Percentiles rank a stretch among this genome's conserved stretches.
Evolutionary conservation across 2,888 invertebrate genomes (phyloP).

Genomic region (Cosmorhoe ocellata): DNA sequence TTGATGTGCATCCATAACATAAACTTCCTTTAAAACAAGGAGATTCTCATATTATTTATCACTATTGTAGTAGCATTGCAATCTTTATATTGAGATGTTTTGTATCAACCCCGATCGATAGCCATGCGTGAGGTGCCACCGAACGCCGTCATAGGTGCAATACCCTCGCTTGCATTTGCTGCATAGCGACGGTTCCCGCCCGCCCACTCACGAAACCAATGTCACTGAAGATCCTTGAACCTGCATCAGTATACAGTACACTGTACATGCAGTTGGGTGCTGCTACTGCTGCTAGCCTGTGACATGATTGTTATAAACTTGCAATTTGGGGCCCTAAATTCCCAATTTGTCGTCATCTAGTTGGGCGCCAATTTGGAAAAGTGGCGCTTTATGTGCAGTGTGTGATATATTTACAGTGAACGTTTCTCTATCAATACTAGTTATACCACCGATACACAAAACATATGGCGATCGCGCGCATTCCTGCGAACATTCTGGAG

Average conservation of each 20-base stretch:
- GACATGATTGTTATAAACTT: too few species aligned
- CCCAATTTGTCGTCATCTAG: too few species aligned
- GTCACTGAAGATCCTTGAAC: conserved; percentile 56
- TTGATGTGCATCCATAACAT: too few species aligned
- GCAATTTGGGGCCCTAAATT: too few species aligned
- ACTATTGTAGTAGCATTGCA: background rate
- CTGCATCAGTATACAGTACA: conserved; percentile 38
- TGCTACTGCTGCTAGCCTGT: conserved; percentile 3
- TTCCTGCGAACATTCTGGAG: conserved; percentile 62
- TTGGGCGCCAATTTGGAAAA: too few species aligned
- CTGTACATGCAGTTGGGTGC: conserved; percentile 17
- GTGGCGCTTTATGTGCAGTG: background rate
- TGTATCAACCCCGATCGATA: conserved; percentile 7
- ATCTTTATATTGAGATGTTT: background rate
- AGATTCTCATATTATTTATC: background rate
- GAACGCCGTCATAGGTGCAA: conserved; percentile 65
- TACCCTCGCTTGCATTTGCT: conserved; percentile 53
- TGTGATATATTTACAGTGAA: background rate
- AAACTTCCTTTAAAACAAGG: too few species aligned
- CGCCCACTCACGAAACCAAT: conserved; percentile 58
- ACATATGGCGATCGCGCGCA: conserved; percentile 70
- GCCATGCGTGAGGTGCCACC: conserved; percentile 26
- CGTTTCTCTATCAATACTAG: conserved; percentile 31
- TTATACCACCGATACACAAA: conserved; percentile 58
- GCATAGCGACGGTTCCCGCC: conserved; percentile 45